Conservation (phyloP, 1,140 invertebrate genomes). For the Mercenaria mercenaria region DNA sequence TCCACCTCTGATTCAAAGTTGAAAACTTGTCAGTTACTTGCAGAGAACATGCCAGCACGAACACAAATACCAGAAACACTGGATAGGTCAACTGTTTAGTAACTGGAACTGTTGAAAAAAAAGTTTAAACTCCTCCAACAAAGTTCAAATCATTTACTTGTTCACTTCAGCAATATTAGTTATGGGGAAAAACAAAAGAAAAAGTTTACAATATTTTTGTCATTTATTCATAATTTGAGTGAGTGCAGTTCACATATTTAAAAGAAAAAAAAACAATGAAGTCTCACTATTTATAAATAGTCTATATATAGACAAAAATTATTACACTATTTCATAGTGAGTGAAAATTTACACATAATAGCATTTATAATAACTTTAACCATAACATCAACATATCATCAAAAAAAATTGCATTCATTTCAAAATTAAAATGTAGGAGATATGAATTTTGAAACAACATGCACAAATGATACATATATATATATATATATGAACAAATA, state of each 20-base stretch:
- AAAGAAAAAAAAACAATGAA: slow-evolving; percentile 16
- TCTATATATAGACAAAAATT: neutral
- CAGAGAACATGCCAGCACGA: too few relatives aligned
- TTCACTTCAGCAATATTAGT: too few relatives aligned
- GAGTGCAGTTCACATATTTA: slow-evolving; percentile 33
- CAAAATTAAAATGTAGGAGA: neutral
- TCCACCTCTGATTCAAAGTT: too few relatives aligned
- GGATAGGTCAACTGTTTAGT: too few relatives aligned
- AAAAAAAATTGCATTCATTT: slow-evolving; percentile 10
- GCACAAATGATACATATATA: neutral
- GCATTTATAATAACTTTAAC: neutral
- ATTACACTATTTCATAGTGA: slow-evolving; percentile 37
- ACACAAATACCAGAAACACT: too few relatives aligned
- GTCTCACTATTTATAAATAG: slow-evolving; percentile 46
- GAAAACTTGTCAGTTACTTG: too few relatives aligned
- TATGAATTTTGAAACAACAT: neutral
- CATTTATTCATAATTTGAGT: slow-evolving; percentile 45
- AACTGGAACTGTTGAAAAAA: too few relatives aligned
- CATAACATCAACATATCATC: slow-evolving; percentile 2
- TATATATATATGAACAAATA: neutral
- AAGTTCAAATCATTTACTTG: too few relatives aligned
- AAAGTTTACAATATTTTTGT: slow-evolving; percentile 3
- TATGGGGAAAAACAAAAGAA: neutral
- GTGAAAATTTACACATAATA: slow-evolving; percentile 10
- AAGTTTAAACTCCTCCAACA: too few relatives aligned